These are phyloP conservation scores for Drosophila suzukii DNA, from an alignment of 1,140 invertebrate genomes.

Conservation along the genomic window DNA sequence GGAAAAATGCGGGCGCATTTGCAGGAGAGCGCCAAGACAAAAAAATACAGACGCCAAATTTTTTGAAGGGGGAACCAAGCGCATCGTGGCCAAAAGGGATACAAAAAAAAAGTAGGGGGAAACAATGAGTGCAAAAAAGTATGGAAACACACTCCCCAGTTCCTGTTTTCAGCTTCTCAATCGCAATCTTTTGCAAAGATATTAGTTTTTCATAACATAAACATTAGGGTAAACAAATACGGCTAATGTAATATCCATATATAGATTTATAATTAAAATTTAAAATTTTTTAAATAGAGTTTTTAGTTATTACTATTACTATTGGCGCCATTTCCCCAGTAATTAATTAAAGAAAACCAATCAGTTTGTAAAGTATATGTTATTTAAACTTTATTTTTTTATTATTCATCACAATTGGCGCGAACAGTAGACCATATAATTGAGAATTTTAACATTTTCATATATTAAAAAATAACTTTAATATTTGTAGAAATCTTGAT, in stretches of 20 bases:
- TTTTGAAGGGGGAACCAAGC: constrained; percentile 41
- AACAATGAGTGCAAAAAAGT: constrained; percentile 26
- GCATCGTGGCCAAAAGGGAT: constrained; percentile 49
- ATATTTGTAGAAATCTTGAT: too few relatives aligned
- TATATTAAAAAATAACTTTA: too few relatives aligned
- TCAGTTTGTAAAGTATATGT: too few relatives aligned
- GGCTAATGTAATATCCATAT: neutral
- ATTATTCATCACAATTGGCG: too few relatives aligned
- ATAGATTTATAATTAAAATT: neutral
- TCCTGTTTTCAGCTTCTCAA: neutral
- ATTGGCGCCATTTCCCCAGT: too few relatives aligned
- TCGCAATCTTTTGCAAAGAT: neutral
- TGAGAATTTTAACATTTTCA: too few relatives aligned
- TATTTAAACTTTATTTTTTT: too few relatives aligned
- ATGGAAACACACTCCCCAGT: neutral
- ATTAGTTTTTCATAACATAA: neutral
- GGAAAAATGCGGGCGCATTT: constrained; percentile 25
- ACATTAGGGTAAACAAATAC: neutral
- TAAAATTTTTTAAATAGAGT: neutral
- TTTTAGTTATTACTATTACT: too few relatives aligned
- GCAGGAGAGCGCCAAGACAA: constrained; percentile 33
- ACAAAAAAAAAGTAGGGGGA: constrained; percentile 36
- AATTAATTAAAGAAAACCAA: too few relatives aligned
- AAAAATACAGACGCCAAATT: constrained; percentile 49
- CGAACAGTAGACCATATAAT: too few relatives aligned